These are phyloP conservation scores for Dynastes tityus DNA, from an alignment of 2,888 invertebrate genomes.

Conservation along the genomic window DNA sequence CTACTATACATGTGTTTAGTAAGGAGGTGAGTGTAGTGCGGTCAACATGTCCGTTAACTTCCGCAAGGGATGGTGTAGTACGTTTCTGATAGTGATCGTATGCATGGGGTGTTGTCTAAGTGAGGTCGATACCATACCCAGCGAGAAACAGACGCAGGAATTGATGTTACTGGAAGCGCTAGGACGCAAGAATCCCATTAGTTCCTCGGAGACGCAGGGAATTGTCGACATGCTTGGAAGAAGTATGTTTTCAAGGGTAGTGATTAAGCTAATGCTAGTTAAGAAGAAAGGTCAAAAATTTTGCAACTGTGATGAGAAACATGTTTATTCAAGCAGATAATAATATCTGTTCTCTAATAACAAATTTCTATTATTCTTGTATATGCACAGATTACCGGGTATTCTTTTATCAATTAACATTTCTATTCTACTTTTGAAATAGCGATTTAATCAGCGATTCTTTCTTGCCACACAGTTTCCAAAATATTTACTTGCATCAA, in stretches of 20 bases:
- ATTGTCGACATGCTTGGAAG: slow-evolving; percentile 89
- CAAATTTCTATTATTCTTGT: too few species aligned
- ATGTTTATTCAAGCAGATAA: too few species aligned
- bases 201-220: slow-evolving; percentile 75
- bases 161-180: slow-evolving; percentile 82
- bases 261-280: not conserved
- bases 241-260: slow-evolving; percentile 75
- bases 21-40: slow-evolving; percentile 62
- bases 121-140: slow-evolving; percentile 68
- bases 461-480: too few species aligned
- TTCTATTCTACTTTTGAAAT: too few species aligned
- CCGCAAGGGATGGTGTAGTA: slow-evolving; percentile 58
- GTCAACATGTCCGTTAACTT: slow-evolving; percentile 62
- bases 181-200: slow-evolving; percentile 77
- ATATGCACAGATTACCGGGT: too few species aligned
- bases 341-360: too few species aligned
- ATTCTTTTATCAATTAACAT: too few species aligned
- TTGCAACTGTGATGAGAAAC: not conserved
- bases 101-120: slow-evolving; percentile 56
- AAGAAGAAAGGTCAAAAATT: too few species aligned
- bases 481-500: too few species aligned
- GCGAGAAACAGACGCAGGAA: slow-evolving; percentile 83
- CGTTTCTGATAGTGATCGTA: slow-evolving; percentile 57
- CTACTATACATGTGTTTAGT: slow-evolving; percentile 64
- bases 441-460: too few species aligned